These are phyloP conservation scores for Pristionchus pacificus DNA, from an alignment of 1,140 invertebrate species.

Conservation along the genomic window DNA sequence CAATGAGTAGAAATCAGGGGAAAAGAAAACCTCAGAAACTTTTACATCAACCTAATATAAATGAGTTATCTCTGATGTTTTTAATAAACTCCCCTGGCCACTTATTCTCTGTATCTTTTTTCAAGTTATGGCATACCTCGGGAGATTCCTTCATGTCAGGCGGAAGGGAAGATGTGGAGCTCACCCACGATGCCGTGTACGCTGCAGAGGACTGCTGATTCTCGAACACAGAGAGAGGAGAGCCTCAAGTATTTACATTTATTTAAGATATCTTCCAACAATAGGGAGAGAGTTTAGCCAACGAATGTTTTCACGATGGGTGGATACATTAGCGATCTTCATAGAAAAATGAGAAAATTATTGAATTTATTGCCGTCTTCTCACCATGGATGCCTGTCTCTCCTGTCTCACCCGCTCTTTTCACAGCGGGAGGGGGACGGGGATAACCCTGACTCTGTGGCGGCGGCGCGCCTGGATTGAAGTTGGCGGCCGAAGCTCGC, in stretches of 20 bases:
- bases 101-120: too few species aligned
- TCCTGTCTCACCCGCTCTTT: background rate
- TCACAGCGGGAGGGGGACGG: background rate
- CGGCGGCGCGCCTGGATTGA: background rate
- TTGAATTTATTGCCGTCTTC: too few species aligned
- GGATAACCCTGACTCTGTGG: background rate
- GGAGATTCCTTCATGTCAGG: conserved; percentile 30
- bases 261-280: background rate
- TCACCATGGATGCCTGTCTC: background rate
- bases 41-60: too few species aligned
- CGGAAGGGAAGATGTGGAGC: conserved; percentile 22
- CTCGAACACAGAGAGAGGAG: conserved; percentile 26
- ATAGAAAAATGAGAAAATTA: too few species aligned
- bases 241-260: background rate
- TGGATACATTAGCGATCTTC: too few species aligned
- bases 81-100: too few species aligned
- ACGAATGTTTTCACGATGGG: too few species aligned
- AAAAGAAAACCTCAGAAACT: too few species aligned
- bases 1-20: too few species aligned
- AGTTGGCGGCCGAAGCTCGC: background rate
- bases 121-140: conserved; percentile 8
- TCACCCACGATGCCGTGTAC: conserved; percentile 31
- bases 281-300: too few species aligned
- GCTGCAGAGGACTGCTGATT: conserved; percentile 27
- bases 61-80: too few species aligned